Percentiles rank a stretch among this genome's conserved stretches.
These are phyloP conservation scores for Leptosomus discolor DNA, from an alignment of 2,113 vertebrate genomes.

Conservation along the genomic window DNA sequence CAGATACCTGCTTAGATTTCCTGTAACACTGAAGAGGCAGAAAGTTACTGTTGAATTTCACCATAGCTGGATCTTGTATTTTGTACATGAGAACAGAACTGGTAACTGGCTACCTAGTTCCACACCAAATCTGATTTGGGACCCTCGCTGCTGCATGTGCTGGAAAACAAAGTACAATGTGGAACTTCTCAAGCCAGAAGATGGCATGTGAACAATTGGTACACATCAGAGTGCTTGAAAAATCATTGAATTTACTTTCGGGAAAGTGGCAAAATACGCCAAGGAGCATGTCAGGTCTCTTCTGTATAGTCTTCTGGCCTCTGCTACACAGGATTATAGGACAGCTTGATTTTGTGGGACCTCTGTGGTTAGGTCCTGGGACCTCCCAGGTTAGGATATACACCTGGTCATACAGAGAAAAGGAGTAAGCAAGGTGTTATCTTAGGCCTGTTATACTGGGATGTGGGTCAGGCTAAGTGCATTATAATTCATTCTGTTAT, in stretches of 20 bases:
- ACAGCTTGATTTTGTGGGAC: neutral
- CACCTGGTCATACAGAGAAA: neutral
- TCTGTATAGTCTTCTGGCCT: neutral
- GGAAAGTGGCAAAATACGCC: neutral
- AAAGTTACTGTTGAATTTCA: neutral
- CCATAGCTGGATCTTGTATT: neutral
- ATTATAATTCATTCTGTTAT: neutral
- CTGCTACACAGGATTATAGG: neutral
- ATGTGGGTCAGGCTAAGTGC: neutral
- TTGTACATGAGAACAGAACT: neutral
- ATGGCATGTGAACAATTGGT: neutral
- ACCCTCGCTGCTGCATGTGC: neutral
- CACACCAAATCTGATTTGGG: neutral
- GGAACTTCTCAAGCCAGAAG: neutral
- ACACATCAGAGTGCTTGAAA: neutral
- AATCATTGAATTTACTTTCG: neutral
- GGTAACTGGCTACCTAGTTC: neutral
- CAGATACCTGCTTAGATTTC: neutral
- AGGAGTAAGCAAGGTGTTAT: neutral
- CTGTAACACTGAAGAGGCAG: neutral
- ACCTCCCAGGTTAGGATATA: neutral
- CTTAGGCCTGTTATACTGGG: neutral
- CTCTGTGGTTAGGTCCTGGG: too few relatives aligned
- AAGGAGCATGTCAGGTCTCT: neutral
- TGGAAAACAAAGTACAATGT: neutral